Evolutionary conservation across 2,113 vertebrate species (phyloP).

Genomic region (Indicator indicator): DNA sequence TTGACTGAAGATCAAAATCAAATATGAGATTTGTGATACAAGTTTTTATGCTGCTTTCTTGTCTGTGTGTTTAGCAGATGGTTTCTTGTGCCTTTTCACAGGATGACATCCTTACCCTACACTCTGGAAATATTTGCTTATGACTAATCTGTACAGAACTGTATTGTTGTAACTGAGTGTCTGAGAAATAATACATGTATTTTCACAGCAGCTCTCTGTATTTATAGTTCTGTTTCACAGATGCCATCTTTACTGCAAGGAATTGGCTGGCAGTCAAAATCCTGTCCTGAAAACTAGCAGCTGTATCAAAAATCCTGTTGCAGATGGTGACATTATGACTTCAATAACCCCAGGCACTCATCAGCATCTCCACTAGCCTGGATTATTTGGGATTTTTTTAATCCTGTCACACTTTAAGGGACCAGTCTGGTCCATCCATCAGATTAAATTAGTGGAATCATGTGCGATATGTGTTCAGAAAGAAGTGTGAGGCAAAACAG

Average conservation of each 20-base stretch:
- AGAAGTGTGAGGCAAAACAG: not conserved
- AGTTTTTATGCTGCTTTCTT: not conserved
- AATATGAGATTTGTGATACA: not conserved
- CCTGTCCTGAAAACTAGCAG: not conserved
- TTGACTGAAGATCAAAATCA: not conserved
- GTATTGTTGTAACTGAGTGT: not conserved
- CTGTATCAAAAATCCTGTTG: not conserved
- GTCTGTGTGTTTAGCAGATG: not conserved
- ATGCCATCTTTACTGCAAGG: not conserved
- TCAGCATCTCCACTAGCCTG: not conserved
- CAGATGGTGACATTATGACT: not conserved
- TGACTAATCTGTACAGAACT: not conserved
- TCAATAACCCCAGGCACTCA: not conserved
- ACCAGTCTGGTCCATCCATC: not conserved
- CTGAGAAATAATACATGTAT: not conserved
- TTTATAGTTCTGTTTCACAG: not conserved
- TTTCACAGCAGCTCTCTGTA: not conserved
- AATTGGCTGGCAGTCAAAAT: not conserved
- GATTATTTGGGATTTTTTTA: not conserved
- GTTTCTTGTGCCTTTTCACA: not conserved
- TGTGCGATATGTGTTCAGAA: not conserved
- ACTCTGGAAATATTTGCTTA: not conserved
- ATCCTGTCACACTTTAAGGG: not conserved
- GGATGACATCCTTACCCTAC: not conserved
- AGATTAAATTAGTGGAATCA: not conserved